Conservation (phyloP, 2,113 vertebrate species). For the Ctenomys sociabilis region DNA sequence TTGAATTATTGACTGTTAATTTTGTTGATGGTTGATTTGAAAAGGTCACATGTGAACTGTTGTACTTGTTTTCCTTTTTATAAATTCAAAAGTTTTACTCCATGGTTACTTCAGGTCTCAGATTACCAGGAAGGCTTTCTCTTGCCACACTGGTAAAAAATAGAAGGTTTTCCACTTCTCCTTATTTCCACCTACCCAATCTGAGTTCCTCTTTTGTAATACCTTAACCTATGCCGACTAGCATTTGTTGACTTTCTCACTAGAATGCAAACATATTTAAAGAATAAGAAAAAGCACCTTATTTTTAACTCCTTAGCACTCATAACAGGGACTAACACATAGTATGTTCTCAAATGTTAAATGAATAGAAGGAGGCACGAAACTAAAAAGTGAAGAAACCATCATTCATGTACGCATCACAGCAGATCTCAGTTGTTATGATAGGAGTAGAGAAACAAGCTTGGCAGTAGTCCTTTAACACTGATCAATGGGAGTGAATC, state of each 20-base stretch:
- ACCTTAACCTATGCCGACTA: neutral
- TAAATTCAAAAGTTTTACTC: neutral
- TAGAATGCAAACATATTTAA: neutral
- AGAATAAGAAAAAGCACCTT: neutral
- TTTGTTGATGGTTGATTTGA: neutral
- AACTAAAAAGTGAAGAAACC: neutral
- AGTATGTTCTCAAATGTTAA: neutral
- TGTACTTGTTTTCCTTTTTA: neutral
- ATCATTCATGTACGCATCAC: neutral
- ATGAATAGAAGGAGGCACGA: neutral
- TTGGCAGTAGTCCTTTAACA: neutral
- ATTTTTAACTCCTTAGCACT: neutral
- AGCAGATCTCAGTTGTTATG: neutral
- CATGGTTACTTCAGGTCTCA: neutral
- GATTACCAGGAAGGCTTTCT: neutral
- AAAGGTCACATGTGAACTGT: neutral
- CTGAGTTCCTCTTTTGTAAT: neutral
- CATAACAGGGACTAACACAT: neutral
- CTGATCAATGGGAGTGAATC: neutral
- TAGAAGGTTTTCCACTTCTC: neutral
- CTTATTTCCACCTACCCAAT: neutral
- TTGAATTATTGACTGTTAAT: neutral
- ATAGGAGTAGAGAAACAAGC: neutral
- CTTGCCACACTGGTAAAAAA: neutral
- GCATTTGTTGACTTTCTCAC: neutral